phyloP scores from a whole-genome alignment of 2,888 invertebrate genomes.

The Acanthacorydalis orientalis region DNA sequence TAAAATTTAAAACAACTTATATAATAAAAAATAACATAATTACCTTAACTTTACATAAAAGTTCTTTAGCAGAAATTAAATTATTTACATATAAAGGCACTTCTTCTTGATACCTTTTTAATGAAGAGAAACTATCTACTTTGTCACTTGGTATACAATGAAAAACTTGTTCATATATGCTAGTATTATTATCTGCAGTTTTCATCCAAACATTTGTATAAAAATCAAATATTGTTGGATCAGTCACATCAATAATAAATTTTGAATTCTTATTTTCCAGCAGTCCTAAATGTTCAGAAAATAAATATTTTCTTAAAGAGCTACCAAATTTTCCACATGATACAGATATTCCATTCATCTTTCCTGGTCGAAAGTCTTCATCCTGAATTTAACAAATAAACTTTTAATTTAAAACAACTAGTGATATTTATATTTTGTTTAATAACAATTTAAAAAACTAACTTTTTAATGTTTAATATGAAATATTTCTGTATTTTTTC shows the following conservation, averaged over 20 bases:
- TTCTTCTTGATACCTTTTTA: conserved; percentile 61
- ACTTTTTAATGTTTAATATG: background rate
- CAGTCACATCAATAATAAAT: conserved; percentile 43
- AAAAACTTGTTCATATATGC: conserved; percentile 82
- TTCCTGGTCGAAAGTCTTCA: conserved; percentile 59
- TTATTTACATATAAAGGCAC: conserved; percentile 55
- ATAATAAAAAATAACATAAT: conserved; percentile 8
- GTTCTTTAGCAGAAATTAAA: conserved; percentile 51
- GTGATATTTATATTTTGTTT: too few species aligned
- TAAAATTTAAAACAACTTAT: too few species aligned
- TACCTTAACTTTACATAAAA: conserved; percentile 58
- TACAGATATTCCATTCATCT: conserved; percentile 67
- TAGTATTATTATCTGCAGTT: conserved; percentile 67
- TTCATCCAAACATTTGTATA: conserved; percentile 72
- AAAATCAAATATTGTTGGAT: conserved; percentile 68
- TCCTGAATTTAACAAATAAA: conserved; percentile 32
- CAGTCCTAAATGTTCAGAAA: conserved; percentile 81
- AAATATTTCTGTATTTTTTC: too few species aligned
- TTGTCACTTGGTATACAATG: conserved; percentile 76
- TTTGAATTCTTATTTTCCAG: conserved; percentile 21
- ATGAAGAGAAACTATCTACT: conserved; percentile 58
- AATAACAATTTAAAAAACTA: conserved; percentile 8
- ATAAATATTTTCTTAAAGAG: conserved; percentile 65
- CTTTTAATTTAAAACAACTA: too few species aligned
- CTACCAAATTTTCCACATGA: conserved; percentile 78